These are phyloP conservation scores for Ptilodon capucinus DNA, from an alignment of 2,888 invertebrate genomes.

Conservation along the genomic window DNA sequence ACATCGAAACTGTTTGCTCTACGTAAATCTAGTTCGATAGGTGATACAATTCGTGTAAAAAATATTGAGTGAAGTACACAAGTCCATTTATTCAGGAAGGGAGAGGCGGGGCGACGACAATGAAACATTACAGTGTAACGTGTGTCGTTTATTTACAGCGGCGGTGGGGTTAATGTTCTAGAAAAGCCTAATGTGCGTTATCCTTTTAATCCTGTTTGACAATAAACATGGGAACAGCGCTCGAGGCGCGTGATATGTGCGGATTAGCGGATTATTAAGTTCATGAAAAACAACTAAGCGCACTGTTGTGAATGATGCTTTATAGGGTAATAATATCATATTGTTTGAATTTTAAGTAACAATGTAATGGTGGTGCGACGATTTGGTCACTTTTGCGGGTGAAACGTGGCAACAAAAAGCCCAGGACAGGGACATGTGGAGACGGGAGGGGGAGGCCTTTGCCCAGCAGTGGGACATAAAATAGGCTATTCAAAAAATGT, in stretches of 20 bases:
- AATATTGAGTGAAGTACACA: conserved; percentile 33
- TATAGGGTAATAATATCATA: background rate
- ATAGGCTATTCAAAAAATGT: too few relatives aligned
- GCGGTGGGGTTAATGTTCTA: conserved; percentile 62
- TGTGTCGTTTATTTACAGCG: conserved; percentile 56
- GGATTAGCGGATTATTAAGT: conserved; percentile 54
- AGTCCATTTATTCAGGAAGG: conserved; percentile 38
- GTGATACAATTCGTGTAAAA: background rate
- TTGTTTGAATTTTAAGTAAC: background rate
- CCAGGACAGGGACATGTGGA: too few relatives aligned
- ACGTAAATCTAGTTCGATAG: too few relatives aligned
- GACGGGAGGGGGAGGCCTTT: too few relatives aligned
- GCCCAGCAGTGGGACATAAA: too few relatives aligned
- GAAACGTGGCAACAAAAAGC: too few relatives aligned
- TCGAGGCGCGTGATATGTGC: conserved; percentile 43
- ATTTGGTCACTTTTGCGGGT: too few relatives aligned
- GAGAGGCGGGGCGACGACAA: conserved; percentile 49
- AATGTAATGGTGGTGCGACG: too few relatives aligned
- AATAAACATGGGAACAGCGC: conserved; percentile 57
- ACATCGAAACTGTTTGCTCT: background rate
- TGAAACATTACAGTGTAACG: conserved; percentile 58
- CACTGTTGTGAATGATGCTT: background rate
- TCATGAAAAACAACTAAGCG: conserved; percentile 41
- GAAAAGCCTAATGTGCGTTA: conserved; percentile 62
- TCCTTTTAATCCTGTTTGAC: conserved; percentile 64